phyloP scores from a whole-genome alignment of 2,888 invertebrate species.

The Apamea monoglypha region DNA sequence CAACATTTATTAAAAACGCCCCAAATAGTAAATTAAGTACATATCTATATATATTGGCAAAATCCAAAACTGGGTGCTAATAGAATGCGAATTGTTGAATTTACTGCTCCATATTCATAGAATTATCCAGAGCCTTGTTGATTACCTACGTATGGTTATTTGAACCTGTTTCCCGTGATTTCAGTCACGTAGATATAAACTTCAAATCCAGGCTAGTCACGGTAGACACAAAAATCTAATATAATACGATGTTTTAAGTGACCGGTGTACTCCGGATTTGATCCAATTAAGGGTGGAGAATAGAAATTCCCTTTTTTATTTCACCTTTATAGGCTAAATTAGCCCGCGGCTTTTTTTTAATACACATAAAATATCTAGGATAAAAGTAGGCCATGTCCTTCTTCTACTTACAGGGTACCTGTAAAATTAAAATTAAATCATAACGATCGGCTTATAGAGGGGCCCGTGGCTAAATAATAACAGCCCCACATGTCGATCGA shows the following conservation, averaged over 20 bases:
- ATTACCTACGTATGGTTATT: neutral
- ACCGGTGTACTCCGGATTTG: neutral
- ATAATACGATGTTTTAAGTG: too few species aligned
- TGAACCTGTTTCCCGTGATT: neutral
- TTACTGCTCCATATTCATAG: conserved; percentile 3
- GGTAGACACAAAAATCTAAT: too few species aligned
- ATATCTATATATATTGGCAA: neutral
- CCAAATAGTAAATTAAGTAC: neutral
- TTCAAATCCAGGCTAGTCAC: neutral
- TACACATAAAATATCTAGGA: too few species aligned
- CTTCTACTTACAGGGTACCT: too few species aligned
- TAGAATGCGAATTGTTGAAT: neutral
- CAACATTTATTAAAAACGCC: neutral
- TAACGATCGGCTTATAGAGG: too few species aligned
- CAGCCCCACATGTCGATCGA: too few species aligned
- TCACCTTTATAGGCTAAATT: too few species aligned
- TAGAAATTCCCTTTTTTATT: neutral
- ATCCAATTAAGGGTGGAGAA: neutral
- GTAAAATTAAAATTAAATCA: too few species aligned
- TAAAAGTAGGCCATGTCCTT: too few species aligned
- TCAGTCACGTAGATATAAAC: neutral
- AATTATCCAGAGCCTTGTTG: neutral
- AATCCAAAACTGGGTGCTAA: neutral
- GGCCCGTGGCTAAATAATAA: too few species aligned
- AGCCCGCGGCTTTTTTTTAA: too few species aligned